These are phyloP conservation scores for Musca domestica DNA, from an alignment of 1,140 invertebrate species.

Conservation along the genomic window DNA sequence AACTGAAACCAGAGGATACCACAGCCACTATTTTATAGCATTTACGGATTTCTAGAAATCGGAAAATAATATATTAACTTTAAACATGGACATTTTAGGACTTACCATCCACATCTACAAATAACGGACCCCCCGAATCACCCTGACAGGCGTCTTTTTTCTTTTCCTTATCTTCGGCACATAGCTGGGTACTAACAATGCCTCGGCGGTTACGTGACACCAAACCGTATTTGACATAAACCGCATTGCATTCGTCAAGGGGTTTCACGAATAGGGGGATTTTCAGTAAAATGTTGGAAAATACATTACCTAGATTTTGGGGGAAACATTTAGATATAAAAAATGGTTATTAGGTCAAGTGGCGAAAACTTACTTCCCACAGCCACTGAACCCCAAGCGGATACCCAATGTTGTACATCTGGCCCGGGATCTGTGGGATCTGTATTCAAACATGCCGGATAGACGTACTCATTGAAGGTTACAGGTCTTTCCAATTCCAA, in stretches of 20 bases:
- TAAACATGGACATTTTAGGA: conserved; percentile 30
- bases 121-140: conserved; percentile 67
- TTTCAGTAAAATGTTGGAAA: conserved; percentile 38
- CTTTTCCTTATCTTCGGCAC: conserved; percentile 57
- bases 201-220: conserved; percentile 26
- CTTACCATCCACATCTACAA: conserved; percentile 54
- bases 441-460: conserved; percentile 42
- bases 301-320: not conserved
- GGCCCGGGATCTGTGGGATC: conserved; percentile 31
- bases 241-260: conserved; percentile 33
- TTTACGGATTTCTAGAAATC: conserved; percentile 19
- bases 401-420: conserved; percentile 28
- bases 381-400: conserved; percentile 44
- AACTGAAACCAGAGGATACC: conserved; percentile 66
- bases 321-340: too few species aligned
- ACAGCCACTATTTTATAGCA: conserved; percentile 55
- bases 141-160: conserved; percentile 63
- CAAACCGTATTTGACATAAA: conserved; percentile 9
- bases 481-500: conserved; percentile 34
- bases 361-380: conserved; percentile 38
- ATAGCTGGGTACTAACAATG: conserved; percentile 53
- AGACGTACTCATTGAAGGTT: conserved; percentile 23
- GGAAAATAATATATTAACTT: conserved; percentile 59
- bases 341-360: too few species aligned
- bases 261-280: conserved; percentile 35